Evolutionary conservation across 2,888 invertebrate species (phyloP).

Genomic region (Chydorus sphaericus): DNA sequence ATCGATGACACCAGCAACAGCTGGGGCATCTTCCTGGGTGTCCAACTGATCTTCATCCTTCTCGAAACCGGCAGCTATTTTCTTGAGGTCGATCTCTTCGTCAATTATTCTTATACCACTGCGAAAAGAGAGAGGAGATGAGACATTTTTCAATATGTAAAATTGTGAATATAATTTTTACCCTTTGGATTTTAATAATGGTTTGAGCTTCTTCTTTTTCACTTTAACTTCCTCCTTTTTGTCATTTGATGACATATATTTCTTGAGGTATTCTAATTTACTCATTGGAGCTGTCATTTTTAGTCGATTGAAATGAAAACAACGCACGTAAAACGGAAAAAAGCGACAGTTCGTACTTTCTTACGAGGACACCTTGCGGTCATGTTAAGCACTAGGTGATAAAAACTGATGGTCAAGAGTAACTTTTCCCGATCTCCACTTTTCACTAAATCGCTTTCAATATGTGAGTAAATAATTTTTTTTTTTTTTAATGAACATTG

Average conservation of each 20-base stretch:
- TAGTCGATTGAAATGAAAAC: too few relatives aligned
- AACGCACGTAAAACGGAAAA: too few relatives aligned
- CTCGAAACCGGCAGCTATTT: conserved; percentile 43
- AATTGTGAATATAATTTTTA: conserved; percentile 7
- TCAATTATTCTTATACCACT: conserved; percentile 66
- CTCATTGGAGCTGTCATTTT: conserved; percentile 30
- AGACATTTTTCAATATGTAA: neutral
- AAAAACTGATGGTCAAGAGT: too few relatives aligned
- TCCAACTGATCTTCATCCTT: conserved; percentile 46
- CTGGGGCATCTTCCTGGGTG: conserved; percentile 74
- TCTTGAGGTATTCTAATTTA: conserved; percentile 65
- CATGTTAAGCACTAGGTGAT: too few relatives aligned
- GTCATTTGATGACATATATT: conserved; percentile 47
- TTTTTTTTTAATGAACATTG: too few relatives aligned
- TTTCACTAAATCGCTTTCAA: too few relatives aligned
- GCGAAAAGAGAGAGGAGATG: conserved; percentile 22
- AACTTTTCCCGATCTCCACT: too few relatives aligned
- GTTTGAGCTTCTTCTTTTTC: conserved; percentile 47
- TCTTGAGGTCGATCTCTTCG: conserved; percentile 56
- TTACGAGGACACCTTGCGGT: too few relatives aligned
- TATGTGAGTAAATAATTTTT: too few relatives aligned
- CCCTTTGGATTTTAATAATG: conserved; percentile 33
- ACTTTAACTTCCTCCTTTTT: conserved; percentile 45
- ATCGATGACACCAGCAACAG: conserved; percentile 74
- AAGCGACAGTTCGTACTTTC: too few relatives aligned